These are phyloP conservation scores for Castor canadensis DNA, from an alignment of 2,113 vertebrate genomes.

Conservation along the genomic window DNA sequence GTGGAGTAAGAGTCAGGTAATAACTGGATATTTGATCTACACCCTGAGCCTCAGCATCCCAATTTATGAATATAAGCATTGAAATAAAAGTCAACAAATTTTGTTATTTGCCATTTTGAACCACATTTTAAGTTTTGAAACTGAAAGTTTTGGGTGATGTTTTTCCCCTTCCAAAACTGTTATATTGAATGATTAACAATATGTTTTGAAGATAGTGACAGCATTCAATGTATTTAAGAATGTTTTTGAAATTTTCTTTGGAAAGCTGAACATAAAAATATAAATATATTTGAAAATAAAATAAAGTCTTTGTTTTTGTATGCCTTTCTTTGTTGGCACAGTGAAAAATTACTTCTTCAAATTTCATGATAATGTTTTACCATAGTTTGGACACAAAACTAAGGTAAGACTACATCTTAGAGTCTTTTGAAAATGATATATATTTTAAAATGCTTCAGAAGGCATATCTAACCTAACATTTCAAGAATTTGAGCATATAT, in stretches of 20 bases:
- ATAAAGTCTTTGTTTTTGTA: neutral
- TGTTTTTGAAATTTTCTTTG: neutral
- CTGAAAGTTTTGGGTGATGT: neutral
- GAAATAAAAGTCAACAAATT: neutral
- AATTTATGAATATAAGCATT: conserved; percentile 1
- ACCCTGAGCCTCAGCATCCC: neutral
- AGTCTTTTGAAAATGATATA: neutral
- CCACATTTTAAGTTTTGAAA: conserved; percentile 3
- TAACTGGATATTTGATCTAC: neutral
- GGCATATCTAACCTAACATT: neutral
- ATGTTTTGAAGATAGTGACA: neutral
- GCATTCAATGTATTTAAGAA: neutral
- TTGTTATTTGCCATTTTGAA: conserved; percentile 23
- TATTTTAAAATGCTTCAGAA: conserved; percentile 17
- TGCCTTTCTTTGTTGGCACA: neutral
- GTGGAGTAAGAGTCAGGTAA: neutral
- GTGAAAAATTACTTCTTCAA: neutral
- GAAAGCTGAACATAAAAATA: neutral
- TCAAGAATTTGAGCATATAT: neutral
- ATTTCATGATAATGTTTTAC: conserved; percentile 42
- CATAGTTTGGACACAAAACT: neutral
- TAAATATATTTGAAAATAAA: neutral
- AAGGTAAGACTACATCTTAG: neutral
- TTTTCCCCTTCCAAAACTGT: neutral
- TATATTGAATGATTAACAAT: neutral